Evolutionary conservation across 2,888 invertebrate genomes (phyloP).

Genomic region (Carterocephalus palaemon): DNA sequence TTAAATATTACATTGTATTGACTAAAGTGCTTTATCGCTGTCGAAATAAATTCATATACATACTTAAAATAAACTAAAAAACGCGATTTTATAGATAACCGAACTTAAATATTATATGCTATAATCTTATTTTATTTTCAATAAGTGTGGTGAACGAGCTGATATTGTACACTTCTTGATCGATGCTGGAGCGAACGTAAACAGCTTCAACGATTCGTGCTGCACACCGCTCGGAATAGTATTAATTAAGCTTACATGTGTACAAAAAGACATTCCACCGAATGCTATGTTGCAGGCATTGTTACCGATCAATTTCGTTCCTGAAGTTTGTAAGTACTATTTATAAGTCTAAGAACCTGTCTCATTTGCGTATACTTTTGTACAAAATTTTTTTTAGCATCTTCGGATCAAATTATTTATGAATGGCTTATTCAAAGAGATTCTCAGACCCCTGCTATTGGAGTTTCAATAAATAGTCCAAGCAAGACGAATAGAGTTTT

Average conservation of each 20-base stretch:
- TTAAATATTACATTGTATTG: too few species aligned
- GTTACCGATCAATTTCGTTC: constrained; percentile 39
- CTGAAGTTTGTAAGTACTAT: constrained; percentile 35
- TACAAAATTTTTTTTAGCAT: not conserved
- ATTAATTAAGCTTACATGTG: constrained; percentile 57
- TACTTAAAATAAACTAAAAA: too few species aligned
- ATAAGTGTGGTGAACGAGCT: constrained; percentile 55
- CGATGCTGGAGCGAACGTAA: constrained; percentile 72
- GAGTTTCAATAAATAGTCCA: constrained; percentile 30
- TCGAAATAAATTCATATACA: too few species aligned
- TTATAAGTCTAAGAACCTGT: constrained; percentile 5
- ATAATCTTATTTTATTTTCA: not conserved
- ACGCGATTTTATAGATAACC: too few species aligned
- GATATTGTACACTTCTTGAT: constrained; percentile 60
- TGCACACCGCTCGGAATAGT: constrained; percentile 70
- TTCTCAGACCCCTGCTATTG: constrained; percentile 10
- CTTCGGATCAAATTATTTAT: constrained; percentile 34
- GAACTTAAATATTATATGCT: too few species aligned
- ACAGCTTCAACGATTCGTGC: constrained; percentile 75
- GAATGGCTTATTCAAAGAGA: constrained; percentile 56
- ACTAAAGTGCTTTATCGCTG: too few species aligned
- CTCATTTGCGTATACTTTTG: too few species aligned
- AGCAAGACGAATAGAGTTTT: constrained; percentile 38
- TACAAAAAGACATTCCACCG: constrained; percentile 41
- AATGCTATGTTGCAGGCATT: constrained; percentile 46